These are phyloP conservation scores for Calidris pygmaea DNA, from an alignment of 2,113 vertebrate species.

Conservation along the genomic window DNA sequence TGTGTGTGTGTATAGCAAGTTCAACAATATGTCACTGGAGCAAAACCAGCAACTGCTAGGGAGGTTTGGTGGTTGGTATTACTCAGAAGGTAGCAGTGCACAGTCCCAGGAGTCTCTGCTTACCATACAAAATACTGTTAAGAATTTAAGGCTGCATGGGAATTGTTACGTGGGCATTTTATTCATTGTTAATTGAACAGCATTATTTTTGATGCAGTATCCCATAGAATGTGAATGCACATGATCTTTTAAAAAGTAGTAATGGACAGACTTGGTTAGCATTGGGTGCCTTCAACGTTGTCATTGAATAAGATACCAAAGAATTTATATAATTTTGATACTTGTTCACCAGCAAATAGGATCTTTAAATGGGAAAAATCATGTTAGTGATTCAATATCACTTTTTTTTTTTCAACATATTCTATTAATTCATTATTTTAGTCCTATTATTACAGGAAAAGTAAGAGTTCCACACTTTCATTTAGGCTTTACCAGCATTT, in stretches of 20 bases:
- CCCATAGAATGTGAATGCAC: neutral
- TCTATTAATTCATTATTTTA: neutral
- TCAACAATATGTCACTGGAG: neutral
- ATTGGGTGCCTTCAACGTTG: neutral
- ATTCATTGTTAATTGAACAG: neutral
- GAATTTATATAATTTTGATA: neutral
- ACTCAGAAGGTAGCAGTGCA: neutral
- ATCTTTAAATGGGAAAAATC: neutral
- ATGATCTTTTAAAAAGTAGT: neutral
- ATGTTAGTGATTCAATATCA: neutral
- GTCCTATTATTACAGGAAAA: neutral
- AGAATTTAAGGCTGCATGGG: neutral
- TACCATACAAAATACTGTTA: neutral
- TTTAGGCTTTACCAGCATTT: neutral
- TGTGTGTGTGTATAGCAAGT: neutral
- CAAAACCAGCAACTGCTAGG: neutral
- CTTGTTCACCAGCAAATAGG: neutral
- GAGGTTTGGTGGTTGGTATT: neutral
- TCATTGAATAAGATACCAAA: neutral
- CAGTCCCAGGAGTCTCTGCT: neutral
- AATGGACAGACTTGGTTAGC: neutral
- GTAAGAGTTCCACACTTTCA: neutral
- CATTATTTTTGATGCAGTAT: neutral
- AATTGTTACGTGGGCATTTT: neutral
- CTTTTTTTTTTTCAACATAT: neutral